These are phyloP conservation scores for Rhagophthalmus giganteus DNA, from an alignment of 2,888 invertebrate species.

Conservation along the genomic window DNA sequence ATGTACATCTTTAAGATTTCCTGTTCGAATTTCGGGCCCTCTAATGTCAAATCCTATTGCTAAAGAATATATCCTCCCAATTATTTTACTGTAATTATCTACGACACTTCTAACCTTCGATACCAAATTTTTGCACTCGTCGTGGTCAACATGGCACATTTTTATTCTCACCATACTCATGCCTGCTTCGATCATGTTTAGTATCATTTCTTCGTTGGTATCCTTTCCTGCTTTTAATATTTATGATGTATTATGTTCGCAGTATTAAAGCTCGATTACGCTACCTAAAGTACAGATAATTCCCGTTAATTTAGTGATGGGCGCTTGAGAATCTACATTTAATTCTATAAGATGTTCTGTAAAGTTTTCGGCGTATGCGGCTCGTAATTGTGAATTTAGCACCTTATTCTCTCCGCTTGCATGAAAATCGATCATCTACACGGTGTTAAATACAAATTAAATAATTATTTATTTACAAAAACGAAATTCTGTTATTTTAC, in stretches of 20 bases:
- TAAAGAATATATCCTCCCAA: constrained; percentile 69
- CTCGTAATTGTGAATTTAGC: constrained; percentile 57
- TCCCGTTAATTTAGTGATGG: constrained; percentile 59
- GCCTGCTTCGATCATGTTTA: constrained; percentile 59
- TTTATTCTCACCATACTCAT: constrained; percentile 61
- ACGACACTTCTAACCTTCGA: constrained; percentile 56
- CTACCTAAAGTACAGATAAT: constrained; percentile 62
- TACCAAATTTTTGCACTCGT: constrained; percentile 56
- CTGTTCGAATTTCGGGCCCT: constrained; percentile 89
- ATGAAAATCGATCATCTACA: constrained; percentile 52
- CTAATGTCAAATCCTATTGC: constrained; percentile 84
- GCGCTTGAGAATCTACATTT: constrained; percentile 53
- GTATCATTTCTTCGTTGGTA: constrained; percentile 48
- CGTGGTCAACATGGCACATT: constrained; percentile 53
- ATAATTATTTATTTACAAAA: neutral
- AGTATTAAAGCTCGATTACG: neutral
- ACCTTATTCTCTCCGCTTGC: constrained; percentile 47
- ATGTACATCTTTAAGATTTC: constrained; percentile 75
- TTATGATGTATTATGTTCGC: neutral
- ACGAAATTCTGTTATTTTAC: too few species aligned
- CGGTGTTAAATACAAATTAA: neutral
- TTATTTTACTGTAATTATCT: constrained; percentile 63
- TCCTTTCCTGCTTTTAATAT: constrained; percentile 32
- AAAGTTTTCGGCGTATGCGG: constrained; percentile 57
- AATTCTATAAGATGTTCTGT: constrained; percentile 59